Percentiles rank a stretch among this genome's conserved stretches.
These are phyloP conservation scores for Scaptodrosophila lebanonensis DNA, from an alignment of 1,140 invertebrate genomes.

Conservation along the genomic window DNA sequence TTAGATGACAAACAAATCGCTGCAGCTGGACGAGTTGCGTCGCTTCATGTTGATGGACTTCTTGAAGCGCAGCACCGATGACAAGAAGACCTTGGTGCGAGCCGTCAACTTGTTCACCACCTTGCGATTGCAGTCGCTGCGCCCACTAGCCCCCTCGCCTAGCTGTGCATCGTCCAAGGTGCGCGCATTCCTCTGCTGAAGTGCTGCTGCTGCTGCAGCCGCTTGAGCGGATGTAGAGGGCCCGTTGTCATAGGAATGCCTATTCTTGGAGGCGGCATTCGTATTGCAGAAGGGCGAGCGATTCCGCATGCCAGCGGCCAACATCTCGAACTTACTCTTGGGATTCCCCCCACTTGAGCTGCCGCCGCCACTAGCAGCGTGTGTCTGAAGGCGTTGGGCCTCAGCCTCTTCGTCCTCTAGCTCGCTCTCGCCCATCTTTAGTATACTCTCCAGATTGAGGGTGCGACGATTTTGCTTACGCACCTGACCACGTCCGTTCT, in stretches of 20 bases:
- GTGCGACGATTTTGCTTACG: slow-evolving; percentile 52
- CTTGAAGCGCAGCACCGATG: slow-evolving; percentile 70
- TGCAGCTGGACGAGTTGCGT: slow-evolving; percentile 69
- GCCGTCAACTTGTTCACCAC: slow-evolving; percentile 67
- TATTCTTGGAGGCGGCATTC: slow-evolving; percentile 10
- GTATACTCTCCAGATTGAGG: slow-evolving; percentile 63
- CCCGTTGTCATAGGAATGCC: slow-evolving; percentile 19
- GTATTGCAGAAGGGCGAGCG: background rate
- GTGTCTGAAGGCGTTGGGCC: slow-evolving; percentile 6
- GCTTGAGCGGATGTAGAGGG: slow-evolving; percentile 37
- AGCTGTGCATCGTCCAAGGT: slow-evolving; percentile 27
- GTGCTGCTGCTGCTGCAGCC: slow-evolving; percentile 18
- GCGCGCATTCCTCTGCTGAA: slow-evolving; percentile 17
- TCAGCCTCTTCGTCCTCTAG: slow-evolving; percentile 63
- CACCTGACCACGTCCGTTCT: slow-evolving; percentile 12
- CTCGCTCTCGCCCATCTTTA: slow-evolving; percentile 74
- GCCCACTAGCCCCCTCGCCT: background rate
- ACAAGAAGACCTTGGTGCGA: slow-evolving; percentile 63
- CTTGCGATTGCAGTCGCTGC: slow-evolving; percentile 55
- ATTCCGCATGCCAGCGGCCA: slow-evolving; percentile 24
- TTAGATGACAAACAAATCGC: slow-evolving; percentile 74
- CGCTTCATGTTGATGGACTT: slow-evolving; percentile 58
- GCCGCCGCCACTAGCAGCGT: background rate
- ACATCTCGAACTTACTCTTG: slow-evolving; percentile 55
- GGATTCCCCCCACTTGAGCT: background rate